phyloP scores from a whole-genome alignment of 1,140 invertebrate genomes.

The Dufourea novaeangliae region DNA sequence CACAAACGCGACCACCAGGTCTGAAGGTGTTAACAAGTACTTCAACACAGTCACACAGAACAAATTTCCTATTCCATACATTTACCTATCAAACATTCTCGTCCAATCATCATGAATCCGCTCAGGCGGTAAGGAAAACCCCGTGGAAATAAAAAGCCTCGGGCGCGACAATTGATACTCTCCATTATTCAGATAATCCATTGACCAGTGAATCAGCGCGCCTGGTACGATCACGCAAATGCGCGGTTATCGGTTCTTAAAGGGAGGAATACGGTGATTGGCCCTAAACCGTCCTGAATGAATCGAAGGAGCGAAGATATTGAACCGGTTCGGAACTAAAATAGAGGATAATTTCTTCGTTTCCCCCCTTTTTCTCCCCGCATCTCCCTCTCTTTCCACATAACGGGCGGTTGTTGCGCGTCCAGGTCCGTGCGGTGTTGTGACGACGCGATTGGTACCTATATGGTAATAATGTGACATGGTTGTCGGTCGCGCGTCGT shows the following conservation, averaged over 20 bases:
- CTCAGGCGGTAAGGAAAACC: too few species aligned
- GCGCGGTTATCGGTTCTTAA: slow-evolving; percentile 7
- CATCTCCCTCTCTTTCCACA: slow-evolving; percentile 11
- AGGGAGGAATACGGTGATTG: slow-evolving; percentile 12
- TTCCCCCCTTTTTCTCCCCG: slow-evolving; percentile 27
- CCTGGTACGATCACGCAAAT: neutral
- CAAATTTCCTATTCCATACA: too few species aligned
- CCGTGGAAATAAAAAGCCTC: neutral
- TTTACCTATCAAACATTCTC: too few species aligned
- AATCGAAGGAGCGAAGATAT: slow-evolving; percentile 59
- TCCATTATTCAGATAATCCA: neutral
- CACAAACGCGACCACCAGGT: too few species aligned
- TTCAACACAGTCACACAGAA: too few species aligned
- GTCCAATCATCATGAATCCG: too few species aligned
- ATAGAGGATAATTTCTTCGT: slow-evolving; percentile 56
- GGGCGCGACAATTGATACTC: neutral
- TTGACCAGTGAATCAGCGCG: neutral
- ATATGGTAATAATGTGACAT: slow-evolving; percentile 79
- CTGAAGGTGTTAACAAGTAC: too few species aligned
- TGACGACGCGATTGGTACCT: slow-evolving; percentile 73
- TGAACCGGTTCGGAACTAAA: slow-evolving; percentile 67
- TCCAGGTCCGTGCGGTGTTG: slow-evolving; percentile 67
- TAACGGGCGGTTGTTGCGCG: slow-evolving; percentile 65
- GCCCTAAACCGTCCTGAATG: slow-evolving; percentile 37
- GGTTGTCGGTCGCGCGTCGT: slow-evolving; percentile 77